phyloP scores from a whole-genome alignment of 2,797 vertebrate species.

The Lates japonicus region DNA sequence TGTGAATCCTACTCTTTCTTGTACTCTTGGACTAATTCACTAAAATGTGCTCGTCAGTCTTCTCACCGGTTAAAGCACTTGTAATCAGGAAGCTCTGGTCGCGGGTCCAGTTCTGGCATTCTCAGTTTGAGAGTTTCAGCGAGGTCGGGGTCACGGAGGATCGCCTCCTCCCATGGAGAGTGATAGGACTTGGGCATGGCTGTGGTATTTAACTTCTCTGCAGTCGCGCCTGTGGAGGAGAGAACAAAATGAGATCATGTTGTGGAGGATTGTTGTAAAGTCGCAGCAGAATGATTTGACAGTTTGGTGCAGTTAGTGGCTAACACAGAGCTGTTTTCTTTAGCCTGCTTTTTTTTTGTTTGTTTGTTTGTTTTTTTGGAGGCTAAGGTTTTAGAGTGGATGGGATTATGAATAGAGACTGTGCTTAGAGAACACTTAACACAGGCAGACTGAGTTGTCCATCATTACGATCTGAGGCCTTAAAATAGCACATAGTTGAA shows the following conservation, averaged over 20 bases:
- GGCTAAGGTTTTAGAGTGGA: conserved; percentile 44
- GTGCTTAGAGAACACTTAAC: conserved; percentile 64
- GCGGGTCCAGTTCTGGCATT: conserved; percentile 88
- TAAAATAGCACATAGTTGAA: conserved; percentile 81
- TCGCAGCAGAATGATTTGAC: conserved; percentile 9
- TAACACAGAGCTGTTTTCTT: conserved; percentile 40
- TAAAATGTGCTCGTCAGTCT: not conserved
- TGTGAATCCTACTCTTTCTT: not conserved
- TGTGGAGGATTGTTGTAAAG: not conserved
- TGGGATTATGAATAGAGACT: conserved; percentile 62
- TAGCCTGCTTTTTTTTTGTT: conserved; percentile 4
- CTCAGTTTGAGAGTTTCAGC: conserved; percentile 90
- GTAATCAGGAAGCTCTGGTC: conserved; percentile 89
- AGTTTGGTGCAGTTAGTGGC: not conserved
- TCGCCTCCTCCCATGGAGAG: conserved; percentile 97
- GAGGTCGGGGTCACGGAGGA: conserved; percentile 92
- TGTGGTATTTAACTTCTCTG: conserved; percentile 90
- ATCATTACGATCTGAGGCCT: conserved; percentile 67
- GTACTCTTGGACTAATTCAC: not conserved
- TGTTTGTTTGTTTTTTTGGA: too few relatives aligned
- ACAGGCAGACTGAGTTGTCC: conserved; percentile 66
- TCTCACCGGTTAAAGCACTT: conserved; percentile 97
- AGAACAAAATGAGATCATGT: not conserved
- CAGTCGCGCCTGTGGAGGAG: conserved; percentile 85
- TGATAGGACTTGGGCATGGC: conserved; percentile 93